These are phyloP conservation scores for Strix aluco DNA, from an alignment of 2,113 vertebrate species.

Conservation along the genomic window DNA sequence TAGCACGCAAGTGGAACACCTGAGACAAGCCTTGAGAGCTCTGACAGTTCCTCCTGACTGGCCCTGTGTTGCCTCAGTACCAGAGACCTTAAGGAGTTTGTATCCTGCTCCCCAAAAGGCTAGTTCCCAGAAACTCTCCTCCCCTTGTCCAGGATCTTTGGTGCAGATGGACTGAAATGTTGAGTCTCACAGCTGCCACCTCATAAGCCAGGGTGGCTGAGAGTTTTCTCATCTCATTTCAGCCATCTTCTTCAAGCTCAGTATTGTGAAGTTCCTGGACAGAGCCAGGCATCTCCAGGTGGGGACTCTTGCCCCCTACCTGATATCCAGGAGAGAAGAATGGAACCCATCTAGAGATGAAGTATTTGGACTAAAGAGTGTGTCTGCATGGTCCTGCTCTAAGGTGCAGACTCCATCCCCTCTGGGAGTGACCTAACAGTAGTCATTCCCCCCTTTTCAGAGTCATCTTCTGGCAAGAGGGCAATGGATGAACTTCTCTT, in stretches of 20 bases:
- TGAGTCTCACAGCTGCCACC: neutral
- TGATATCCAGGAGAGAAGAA: neutral
- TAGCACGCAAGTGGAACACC: neutral
- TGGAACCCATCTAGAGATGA: neutral
- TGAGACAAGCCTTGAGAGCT: neutral
- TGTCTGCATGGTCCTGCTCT: neutral
- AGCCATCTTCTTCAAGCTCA: neutral
- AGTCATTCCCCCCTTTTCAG: neutral
- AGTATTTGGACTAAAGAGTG: neutral
- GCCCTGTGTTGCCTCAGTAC: neutral
- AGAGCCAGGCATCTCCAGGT: neutral
- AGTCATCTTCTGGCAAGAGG: neutral
- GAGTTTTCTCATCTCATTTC: neutral
- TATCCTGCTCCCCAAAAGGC: neutral
- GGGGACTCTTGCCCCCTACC: neutral
- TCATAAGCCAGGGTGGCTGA: neutral
- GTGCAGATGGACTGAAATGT: neutral
- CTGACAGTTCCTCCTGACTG: neutral
- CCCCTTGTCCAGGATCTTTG: neutral
- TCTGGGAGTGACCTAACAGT: neutral
- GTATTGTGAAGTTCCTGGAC: neutral
- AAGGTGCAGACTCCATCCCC: neutral
- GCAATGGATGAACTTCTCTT: neutral
- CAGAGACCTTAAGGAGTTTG: neutral
- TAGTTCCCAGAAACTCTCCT: neutral